phyloP scores from a whole-genome alignment of 2,888 invertebrate species.

The Lamellibrachia satsuma region DNA sequence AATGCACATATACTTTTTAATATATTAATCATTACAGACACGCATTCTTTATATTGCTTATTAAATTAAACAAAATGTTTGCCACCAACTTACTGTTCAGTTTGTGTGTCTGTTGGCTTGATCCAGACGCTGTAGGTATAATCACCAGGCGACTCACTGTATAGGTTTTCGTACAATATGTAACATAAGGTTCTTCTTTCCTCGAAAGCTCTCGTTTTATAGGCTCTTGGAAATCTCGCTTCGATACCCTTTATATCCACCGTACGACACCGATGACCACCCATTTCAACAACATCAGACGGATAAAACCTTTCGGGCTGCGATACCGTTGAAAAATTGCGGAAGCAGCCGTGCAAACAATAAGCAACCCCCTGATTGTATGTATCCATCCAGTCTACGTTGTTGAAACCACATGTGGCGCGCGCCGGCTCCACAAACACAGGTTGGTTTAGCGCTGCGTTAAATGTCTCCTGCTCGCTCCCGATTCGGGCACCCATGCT shows the following conservation, averaged over 20 bases:
- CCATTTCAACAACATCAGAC: neutral
- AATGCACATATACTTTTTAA: no score
- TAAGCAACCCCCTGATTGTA: neutral
- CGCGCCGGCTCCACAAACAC: neutral
- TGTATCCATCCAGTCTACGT: neutral
- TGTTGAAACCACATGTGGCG: neutral
- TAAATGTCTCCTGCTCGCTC: neutral
- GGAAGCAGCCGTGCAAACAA: neutral
- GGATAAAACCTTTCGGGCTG: neutral
- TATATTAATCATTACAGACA: no score
- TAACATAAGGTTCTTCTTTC: neutral
- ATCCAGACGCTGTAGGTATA: neutral
- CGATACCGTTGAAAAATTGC: neutral
- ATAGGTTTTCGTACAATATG: neutral
- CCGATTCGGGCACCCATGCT: neutral
- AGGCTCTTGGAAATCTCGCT: no score
- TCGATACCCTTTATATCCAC: no score
- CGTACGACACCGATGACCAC: neutral
- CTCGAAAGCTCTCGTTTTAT: no score
- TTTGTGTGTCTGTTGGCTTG: neutral
- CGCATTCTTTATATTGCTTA: no score
- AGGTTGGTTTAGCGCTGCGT: neutral
- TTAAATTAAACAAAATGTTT: no score
- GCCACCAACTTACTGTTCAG: neutral
- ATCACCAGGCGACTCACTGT: neutral